These are phyloP conservation scores for Pachymerium ferrugineum DNA, from an alignment of 2,888 invertebrate genomes.

Conservation along the genomic window DNA sequence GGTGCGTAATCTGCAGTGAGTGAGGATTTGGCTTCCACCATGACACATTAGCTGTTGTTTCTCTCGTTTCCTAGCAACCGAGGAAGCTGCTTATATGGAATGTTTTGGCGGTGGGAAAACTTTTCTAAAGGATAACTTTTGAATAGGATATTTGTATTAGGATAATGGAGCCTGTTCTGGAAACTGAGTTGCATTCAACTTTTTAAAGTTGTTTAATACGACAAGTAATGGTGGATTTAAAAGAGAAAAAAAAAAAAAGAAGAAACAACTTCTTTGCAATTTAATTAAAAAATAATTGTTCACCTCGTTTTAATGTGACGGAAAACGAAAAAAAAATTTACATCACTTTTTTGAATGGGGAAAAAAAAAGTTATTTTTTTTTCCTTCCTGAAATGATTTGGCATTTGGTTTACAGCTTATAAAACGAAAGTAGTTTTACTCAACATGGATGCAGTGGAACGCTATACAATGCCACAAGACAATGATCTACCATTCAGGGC, in stretches of 20 bases:
- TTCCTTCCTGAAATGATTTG: too few species aligned
- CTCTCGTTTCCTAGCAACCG: slow-evolving; percentile 3
- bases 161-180: too few species aligned
- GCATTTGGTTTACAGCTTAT: not conserved
- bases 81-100: slow-evolving; percentile 4
- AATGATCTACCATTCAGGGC: slow-evolving; percentile 1
- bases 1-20: slow-evolving; percentile 9
- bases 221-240: too few species aligned
- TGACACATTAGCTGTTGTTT: slow-evolving; percentile 4
- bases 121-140: slow-evolving; percentile 8
- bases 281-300: too few species aligned
- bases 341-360: too few species aligned
- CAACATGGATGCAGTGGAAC: not conserved
- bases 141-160: not conserved
- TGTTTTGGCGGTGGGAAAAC: not conserved
- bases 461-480: not conserved
- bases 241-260: not conserved
- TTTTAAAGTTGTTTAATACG: not conserved
- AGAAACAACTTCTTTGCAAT: too few species aligned
- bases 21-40: slow-evolving; percentile 3
- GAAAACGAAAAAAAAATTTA: too few species aligned
- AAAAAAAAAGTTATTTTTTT: too few species aligned
- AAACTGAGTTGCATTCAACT: not conserved
- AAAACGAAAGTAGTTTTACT: too few species aligned
- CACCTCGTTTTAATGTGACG: too few species aligned